Base-by-base conservation (phyloP, 1,140 invertebrate species). In the Cydia amplana region DNA sequence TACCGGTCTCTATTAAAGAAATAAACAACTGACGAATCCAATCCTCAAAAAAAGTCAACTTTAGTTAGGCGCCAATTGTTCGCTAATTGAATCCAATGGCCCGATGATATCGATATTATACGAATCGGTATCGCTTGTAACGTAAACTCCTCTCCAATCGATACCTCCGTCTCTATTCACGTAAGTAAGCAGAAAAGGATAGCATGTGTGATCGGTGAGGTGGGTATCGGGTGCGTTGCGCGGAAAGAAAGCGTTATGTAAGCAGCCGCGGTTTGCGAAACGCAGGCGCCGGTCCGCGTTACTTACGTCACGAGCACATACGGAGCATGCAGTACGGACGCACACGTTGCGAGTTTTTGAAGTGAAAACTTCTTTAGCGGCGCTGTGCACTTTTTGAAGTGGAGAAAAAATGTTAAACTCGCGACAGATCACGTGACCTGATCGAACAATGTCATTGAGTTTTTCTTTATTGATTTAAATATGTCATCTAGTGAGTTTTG, bases 221-320 rank as follows among this genome's bases (percentile, higher is more conserved):
- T 60, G 18, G 51, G 14, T 65, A 36, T 70, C 1, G 65, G 9
- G 36, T 18, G 65, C 25, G 28, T 32, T 67, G 28, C n/a, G n/a
- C 65, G 65, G 16, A 78, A 78, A 82, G 82, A 82, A 81, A 82
- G 78, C 80, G 77, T 87, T 85, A 82, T 75, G 80, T 87, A 85
- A 87, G 75, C 78, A 75, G 72, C 65, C 65, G 76, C 75, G 14
- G 76, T 82, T 86, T 86, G 79, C 83, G 84, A 84, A 83, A 86
- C 79, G 74, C 55, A 60, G 55, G 49, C 67, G 55, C 64, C 64
- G 36, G 65, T 40, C 18, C 32, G n/a, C 60, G 46, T 83, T 60
- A n/a, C 55, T 60, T 84, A 82, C 80, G 79, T 85, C 80, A 84
- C 49, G 46, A 43, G 28, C 78, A 78, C 75, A 79, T 80, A 79